These are phyloP conservation scores for Rousettus madagascariensis DNA, from an alignment of 2,797 vertebrate species.

Conservation along the genomic window DNA sequence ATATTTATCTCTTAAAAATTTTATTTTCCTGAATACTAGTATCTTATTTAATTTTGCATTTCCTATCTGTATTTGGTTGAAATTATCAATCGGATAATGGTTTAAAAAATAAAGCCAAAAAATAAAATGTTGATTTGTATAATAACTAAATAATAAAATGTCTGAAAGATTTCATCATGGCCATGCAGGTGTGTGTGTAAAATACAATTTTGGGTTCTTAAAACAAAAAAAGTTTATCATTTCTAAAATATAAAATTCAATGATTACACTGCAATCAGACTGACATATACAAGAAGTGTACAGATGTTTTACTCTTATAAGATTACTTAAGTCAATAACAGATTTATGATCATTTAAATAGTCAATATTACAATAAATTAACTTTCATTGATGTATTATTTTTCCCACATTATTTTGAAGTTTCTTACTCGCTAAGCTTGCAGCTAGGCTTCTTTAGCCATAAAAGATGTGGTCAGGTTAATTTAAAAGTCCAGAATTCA, in stretches of 20 bases:
- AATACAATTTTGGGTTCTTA: neutral
- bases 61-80: neutral
- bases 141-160: neutral
- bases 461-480: neutral
- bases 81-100: neutral
- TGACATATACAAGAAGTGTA: neutral
- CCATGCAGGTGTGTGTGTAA: neutral
- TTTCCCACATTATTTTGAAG: neutral
- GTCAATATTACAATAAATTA: neutral
- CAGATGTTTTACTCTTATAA: neutral
- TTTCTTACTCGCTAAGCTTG: neutral
- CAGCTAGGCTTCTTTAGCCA: neutral
- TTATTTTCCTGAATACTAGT: neutral
- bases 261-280: neutral
- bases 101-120: neutral
- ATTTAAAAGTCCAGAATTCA: neutral
- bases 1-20: neutral
- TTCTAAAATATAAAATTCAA: neutral
- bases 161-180: slow-evolving; percentile 1
- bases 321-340: neutral
- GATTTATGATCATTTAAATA: neutral
- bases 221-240: neutral
- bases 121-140: neutral
- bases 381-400: neutral
- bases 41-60: neutral